A percentile compares a stretch with the other conserved stretches of the same genome.
phyloP scores from a whole-genome alignment of 2,113 vertebrate species.

The Ictalurus furcatus region DNA sequence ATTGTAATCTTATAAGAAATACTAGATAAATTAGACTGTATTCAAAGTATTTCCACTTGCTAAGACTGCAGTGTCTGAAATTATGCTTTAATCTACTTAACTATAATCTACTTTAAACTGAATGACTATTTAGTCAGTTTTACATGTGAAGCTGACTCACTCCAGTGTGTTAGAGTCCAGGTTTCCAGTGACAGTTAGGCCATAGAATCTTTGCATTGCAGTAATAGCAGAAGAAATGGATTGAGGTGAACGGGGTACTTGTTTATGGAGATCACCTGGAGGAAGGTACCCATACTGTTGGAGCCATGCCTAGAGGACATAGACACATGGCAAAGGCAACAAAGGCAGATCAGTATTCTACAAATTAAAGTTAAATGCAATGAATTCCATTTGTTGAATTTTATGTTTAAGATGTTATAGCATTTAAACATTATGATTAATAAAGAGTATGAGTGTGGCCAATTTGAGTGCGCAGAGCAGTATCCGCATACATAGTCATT shows the following conservation, averaged over 20 bases:
- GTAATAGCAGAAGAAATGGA: constrained; percentile 82
- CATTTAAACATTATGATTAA: not conserved
- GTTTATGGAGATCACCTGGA: constrained; percentile 86
- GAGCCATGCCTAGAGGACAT: constrained; percentile 79
- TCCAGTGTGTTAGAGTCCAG: constrained; percentile 75
- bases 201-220: constrained; percentile 90
- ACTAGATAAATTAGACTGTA: no score
- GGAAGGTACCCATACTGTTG: constrained; percentile 93
- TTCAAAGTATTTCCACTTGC: no score
- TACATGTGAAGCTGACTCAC: constrained; percentile 67
- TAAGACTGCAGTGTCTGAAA: not conserved
- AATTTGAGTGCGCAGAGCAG: not conserved
- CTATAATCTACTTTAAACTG: no score
- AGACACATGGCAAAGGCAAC: not conserved
- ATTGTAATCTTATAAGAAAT: no score
- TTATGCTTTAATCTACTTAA: not conserved
- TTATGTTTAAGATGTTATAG: not conserved
- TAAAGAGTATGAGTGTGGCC: not conserved
- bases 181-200: constrained; percentile 78
- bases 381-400: not conserved
- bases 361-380: not conserved
- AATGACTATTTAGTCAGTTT: not conserved
- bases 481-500: not conserved
- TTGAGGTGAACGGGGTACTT: constrained; percentile 82
- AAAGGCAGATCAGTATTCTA: not conserved